phyloP scores from a whole-genome alignment of 2,113 vertebrate genomes.

The Xyrauchen texanus region DNA sequence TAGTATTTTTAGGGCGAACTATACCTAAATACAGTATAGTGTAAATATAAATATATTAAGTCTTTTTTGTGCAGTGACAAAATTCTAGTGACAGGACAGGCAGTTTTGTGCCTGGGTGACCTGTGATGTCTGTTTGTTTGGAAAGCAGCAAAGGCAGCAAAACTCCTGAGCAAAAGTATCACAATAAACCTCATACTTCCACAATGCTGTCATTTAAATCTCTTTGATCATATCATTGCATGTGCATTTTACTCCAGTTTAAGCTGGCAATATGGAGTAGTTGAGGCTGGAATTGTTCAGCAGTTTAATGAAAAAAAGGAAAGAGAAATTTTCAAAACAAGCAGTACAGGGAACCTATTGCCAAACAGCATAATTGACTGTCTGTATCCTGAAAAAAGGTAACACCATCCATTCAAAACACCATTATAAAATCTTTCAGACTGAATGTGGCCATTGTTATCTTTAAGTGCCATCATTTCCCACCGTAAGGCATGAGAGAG shows the following conservation, averaged over 20 bases:
- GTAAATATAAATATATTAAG: no score
- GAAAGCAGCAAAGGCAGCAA: slow-evolving; percentile 11
- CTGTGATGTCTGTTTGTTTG: slow-evolving; percentile 23
- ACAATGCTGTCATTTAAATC: slow-evolving; percentile 12
- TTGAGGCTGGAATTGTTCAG: slow-evolving; percentile 7
- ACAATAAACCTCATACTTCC: background rate
- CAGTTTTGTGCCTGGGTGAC: background rate
- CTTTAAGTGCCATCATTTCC: slow-evolving; percentile 10
- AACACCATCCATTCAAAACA: slow-evolving; percentile 12
- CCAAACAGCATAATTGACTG: slow-evolving; percentile 2
- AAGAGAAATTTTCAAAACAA: background rate
- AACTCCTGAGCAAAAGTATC: background rate
- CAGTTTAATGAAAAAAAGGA: slow-evolving; percentile 15
- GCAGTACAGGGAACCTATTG: background rate
- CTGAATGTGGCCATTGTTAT: slow-evolving; percentile 1
- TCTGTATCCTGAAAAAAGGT: background rate
- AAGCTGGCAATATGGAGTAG: background rate
- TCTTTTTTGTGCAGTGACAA: background rate
- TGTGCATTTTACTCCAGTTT: slow-evolving; percentile 5
- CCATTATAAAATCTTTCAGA: slow-evolving; percentile 21
- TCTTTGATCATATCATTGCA: background rate
- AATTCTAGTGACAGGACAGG: background rate
- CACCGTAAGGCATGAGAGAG: background rate
- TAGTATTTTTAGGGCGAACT: no score
- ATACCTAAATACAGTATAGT: no score